phyloP scores from a whole-genome alignment of 2,888 invertebrate genomes.

The Tortrix viridana region DNA sequence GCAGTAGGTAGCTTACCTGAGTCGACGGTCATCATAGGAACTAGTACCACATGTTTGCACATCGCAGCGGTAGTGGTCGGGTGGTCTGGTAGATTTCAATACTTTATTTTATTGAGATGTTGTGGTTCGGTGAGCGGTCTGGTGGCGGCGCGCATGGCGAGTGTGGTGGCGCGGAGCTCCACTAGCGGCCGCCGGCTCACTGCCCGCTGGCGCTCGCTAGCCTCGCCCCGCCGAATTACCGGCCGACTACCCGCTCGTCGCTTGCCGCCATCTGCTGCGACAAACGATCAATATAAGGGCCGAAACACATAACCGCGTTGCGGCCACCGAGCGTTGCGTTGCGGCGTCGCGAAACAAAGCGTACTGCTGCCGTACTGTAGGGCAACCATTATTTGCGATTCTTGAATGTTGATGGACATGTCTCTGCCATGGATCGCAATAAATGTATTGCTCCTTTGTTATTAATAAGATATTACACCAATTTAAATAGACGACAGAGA shows the following conservation, averaged over 20 bases:
- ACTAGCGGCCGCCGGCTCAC: conserved; percentile 13
- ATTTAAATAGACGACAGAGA: too few relatives aligned
- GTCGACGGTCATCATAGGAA: conserved; percentile 63
- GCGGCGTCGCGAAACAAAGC: too few relatives aligned
- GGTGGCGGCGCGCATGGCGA: conserved; percentile 13
- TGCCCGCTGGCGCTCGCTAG: conserved; percentile 12
- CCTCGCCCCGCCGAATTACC: conserved; percentile 11
- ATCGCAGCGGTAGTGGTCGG: conserved; percentile 44
- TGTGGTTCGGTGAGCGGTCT: not conserved
- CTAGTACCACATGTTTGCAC: conserved; percentile 69
- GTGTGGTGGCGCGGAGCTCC: conserved; percentile 4
- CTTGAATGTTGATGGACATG: too few relatives aligned
- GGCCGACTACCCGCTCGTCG: conserved; percentile 14
- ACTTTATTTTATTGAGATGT: not conserved
- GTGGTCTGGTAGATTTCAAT: not conserved
- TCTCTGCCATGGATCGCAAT: too few relatives aligned
- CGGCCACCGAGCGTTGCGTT: too few relatives aligned
- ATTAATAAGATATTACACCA: too few relatives aligned
- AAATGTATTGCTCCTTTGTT: too few relatives aligned
- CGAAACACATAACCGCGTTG: not conserved
- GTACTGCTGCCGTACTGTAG: too few relatives aligned
- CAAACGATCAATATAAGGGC: conserved; percentile 22
- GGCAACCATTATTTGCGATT: too few relatives aligned
- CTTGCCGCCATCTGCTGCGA: conserved; percentile 29
- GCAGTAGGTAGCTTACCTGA: conserved; percentile 57